Conservation (phyloP, 2,888 invertebrate genomes). For the Theretra japonica region DNA sequence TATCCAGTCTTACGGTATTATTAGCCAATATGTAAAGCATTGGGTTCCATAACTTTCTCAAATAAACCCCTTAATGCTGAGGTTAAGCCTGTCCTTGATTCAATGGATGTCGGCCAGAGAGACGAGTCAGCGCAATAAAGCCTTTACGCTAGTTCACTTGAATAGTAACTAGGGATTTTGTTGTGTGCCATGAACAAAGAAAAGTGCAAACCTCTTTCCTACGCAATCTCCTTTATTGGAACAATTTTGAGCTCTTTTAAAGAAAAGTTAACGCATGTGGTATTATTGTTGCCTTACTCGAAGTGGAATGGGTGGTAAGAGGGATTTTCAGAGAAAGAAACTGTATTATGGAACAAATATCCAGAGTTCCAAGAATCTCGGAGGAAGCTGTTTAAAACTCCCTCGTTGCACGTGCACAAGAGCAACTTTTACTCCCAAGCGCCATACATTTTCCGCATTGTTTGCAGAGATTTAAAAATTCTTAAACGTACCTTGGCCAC, state of each 20-base stretch:
- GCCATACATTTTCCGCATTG: slow-evolving; percentile 13
- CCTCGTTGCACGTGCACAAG: not conserved
- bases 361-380: slow-evolving; percentile 20
- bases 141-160: slow-evolving; percentile 26
- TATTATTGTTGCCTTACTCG: not conserved
- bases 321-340: not conserved
- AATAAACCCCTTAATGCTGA: slow-evolving; percentile 26
- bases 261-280: not conserved
- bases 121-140: slow-evolving; percentile 29
- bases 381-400: slow-evolving; percentile 16
- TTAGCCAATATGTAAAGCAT: not conserved
- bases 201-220: slow-evolving; percentile 5
- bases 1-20: not conserved
- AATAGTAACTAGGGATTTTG: slow-evolving; percentile 6
- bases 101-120: slow-evolving; percentile 20
- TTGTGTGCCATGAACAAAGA: slow-evolving; percentile 9
- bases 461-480: not conserved
- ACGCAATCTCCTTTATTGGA: slow-evolving; percentile 14
- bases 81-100: slow-evolving; percentile 26
- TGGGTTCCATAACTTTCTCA: slow-evolving; percentile 29
- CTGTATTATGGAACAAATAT: slow-evolving; percentile 1
- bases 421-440: slow-evolving; percentile 12
- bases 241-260: not conserved
- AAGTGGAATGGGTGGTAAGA: not conserved
- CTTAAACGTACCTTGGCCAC: not conserved